These are phyloP conservation scores for Notodonta ziczac DNA, from an alignment of 2,888 invertebrate species.

Conservation along the genomic window DNA sequence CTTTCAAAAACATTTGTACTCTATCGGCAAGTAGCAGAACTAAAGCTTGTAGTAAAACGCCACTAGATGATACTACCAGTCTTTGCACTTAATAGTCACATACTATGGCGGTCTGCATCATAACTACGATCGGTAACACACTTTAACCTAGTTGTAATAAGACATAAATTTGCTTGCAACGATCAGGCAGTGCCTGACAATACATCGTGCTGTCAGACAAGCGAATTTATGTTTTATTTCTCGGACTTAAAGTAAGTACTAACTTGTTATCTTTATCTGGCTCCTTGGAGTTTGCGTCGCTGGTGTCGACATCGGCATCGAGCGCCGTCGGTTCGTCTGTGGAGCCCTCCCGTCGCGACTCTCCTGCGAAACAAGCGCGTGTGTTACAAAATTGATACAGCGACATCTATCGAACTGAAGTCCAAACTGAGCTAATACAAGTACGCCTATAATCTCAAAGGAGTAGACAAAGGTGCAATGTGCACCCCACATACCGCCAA, in stretches of 20 bases:
- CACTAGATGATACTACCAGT: conserved; percentile 26
- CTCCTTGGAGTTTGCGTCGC: conserved; percentile 67
- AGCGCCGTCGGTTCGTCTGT: conserved; percentile 72
- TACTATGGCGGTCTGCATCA: background rate
- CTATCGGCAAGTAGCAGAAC: conserved; percentile 36
- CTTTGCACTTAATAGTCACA: background rate
- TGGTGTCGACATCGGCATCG: conserved; percentile 66
- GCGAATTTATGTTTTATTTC: background rate
- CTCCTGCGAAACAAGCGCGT: conserved; percentile 53
- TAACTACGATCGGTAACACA: background rate
- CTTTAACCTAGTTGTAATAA: background rate
- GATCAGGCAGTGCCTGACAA: too few species aligned
- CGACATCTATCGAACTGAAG: too few species aligned
- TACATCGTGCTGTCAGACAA: too few species aligned
- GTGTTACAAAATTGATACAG: too few species aligned
- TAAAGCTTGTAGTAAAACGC: conserved; percentile 10
- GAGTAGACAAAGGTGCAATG: too few species aligned
- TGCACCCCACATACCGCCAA: too few species aligned
- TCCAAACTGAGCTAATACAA: too few species aligned
- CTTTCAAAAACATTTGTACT: conserved; percentile 18
- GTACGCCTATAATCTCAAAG: too few species aligned
- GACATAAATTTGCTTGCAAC: too few species aligned
- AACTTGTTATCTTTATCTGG: conserved; percentile 70
- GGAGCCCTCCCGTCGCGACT: conserved; percentile 73
- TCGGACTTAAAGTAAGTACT: conserved; percentile 15